Evolutionary conservation across 1,140 invertebrate genomes (phyloP).

Genomic region (Drosophila arizonae): DNA sequence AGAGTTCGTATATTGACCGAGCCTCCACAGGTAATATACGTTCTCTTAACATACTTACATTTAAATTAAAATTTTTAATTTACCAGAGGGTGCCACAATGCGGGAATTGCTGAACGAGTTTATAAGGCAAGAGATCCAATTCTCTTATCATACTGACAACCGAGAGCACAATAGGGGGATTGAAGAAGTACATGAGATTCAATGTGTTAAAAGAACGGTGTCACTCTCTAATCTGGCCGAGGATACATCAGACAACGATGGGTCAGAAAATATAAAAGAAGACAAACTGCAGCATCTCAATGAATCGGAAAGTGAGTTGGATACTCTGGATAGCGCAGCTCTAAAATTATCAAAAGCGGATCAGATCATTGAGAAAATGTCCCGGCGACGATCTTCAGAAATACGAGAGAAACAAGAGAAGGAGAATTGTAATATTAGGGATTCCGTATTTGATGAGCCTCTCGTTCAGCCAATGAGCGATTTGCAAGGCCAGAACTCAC

Average conservation of each 20-base stretch:
- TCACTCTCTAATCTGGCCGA: constrained; percentile 24
- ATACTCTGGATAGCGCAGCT: constrained; percentile 54
- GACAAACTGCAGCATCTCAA: constrained; percentile 10
- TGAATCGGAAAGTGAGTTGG: constrained; percentile 35
- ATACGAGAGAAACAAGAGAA: constrained; percentile 25
- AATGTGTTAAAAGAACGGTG: constrained; percentile 51
- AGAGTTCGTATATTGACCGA: not conserved
- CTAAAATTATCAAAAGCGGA: constrained; percentile 58
- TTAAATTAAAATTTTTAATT: not conserved
- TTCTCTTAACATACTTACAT: too few species aligned
- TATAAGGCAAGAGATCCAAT: constrained; percentile 47
- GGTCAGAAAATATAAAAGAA: constrained; percentile 7
- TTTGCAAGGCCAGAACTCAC: constrained; percentile 54
- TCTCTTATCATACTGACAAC: not conserved
- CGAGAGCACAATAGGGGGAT: not conserved
- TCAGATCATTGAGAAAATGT: constrained; percentile 65
- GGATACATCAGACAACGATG: constrained; percentile 23
- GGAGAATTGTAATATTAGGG: constrained; percentile 4
- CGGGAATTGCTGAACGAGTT: constrained; percentile 43
- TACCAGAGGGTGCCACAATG: constrained; percentile 9
- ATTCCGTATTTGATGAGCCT: constrained; percentile 55
- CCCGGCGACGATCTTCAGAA: constrained; percentile 51
- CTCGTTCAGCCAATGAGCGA: constrained; percentile 48
- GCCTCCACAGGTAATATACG: constrained; percentile 31
- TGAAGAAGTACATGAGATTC: constrained; percentile 39